A percentile compares a stretch with the other conserved stretches of the same genome.
Evolutionary conservation across 2,113 vertebrate species (phyloP).

Genomic region (Triplophysa tibetana): DNA sequence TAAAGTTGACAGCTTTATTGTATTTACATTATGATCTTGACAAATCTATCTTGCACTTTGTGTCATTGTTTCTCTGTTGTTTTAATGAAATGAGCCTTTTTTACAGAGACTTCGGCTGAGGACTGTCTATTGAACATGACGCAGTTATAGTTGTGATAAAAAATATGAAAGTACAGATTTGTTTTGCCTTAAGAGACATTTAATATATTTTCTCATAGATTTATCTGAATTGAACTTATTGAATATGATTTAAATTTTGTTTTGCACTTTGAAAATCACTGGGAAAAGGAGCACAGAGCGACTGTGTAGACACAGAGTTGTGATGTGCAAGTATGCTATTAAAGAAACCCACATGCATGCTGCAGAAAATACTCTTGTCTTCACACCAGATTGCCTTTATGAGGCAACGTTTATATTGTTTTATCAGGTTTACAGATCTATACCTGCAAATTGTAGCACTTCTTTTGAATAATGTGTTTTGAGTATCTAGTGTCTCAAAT

Average conservation of each 20-base stretch:
- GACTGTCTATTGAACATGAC: slow-evolving; percentile 1
- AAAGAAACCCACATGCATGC: slow-evolving; percentile 42
- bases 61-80: not conserved
- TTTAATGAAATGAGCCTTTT: slow-evolving; percentile 1
- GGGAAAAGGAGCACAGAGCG: slow-evolving; percentile 1
- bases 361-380: not conserved
- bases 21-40: not conserved
- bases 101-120: slow-evolving; percentile 8
- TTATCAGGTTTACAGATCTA: slow-evolving; percentile 6
- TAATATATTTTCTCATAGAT: not conserved
- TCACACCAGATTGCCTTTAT: not conserved
- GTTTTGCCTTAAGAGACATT: not conserved
- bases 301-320: slow-evolving; percentile 28
- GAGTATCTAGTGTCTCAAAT: not conserved
- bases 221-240: not conserved
- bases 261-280: slow-evolving; percentile 30
- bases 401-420: too few relatives aligned
- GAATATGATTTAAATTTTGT: slow-evolving; percentile 8
- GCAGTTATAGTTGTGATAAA: not conserved
- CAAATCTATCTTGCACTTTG: not conserved
- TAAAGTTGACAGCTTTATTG: not conserved
- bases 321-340: slow-evolving; percentile 43
- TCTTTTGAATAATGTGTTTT: not conserved
- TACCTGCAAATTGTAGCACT: not conserved
- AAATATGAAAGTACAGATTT: not conserved